Percentiles rank a stretch among this genome's conserved stretches.
Conservation (phyloP, 2,113 vertebrate genomes). For the Connochaetes taurinus region DNA sequence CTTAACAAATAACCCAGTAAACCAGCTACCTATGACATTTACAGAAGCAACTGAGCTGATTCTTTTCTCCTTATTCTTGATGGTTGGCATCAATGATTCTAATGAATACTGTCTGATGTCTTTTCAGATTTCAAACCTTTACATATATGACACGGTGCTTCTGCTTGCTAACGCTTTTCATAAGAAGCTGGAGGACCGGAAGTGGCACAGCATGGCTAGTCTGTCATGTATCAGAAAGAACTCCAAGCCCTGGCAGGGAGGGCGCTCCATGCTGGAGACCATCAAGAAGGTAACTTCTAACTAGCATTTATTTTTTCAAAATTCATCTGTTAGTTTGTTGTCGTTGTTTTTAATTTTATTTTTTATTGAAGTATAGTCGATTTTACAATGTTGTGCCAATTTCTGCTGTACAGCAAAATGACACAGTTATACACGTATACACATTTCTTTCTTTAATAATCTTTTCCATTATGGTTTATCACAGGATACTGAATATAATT, state of each 20-base stretch:
- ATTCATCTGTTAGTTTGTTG: background rate
- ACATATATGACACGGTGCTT: slow-evolving; percentile 96
- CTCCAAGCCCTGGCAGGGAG: slow-evolving; percentile 98
- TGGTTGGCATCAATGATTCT: background rate
- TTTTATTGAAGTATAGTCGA: background rate
- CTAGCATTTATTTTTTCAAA: background rate
- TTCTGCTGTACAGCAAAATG: background rate
- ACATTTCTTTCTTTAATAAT: background rate
- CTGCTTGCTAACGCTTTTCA: slow-evolving; percentile 97
- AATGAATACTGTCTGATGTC: slow-evolving; percentile 47
- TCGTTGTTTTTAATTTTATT: background rate
- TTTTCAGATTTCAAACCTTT: slow-evolving; percentile 95
- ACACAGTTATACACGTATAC: background rate
- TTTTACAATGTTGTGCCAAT: background rate
- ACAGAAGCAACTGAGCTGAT: background rate
- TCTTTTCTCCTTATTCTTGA: background rate
- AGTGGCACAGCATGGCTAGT: slow-evolving; percentile 99
- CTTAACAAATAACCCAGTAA: slow-evolving; percentile 37
- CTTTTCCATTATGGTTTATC: background rate
- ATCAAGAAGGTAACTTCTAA: slow-evolving; percentile 91
- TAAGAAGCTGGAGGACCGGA: slow-evolving; percentile 96
- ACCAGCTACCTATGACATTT: background rate
- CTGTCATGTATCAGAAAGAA: slow-evolving; percentile 98
- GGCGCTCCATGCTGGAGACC: slow-evolving; percentile 96
- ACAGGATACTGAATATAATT: background rate